Conservation (phyloP, 2,113 vertebrate genomes). For the Catagonus wagneri region DNA sequence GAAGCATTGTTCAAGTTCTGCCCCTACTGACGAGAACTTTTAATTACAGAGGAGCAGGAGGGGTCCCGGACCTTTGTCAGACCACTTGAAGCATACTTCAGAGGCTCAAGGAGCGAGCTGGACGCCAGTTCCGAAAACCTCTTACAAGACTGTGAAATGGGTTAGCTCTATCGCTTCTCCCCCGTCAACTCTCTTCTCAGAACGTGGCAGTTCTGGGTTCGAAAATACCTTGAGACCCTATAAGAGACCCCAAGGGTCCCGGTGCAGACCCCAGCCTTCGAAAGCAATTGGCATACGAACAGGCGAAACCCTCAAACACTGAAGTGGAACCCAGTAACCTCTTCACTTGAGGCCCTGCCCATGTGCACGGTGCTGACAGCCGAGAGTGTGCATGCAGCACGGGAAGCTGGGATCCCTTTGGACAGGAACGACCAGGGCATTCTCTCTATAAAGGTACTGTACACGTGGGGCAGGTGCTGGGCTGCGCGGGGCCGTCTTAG, state of each 20-base stretch:
- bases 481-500: not conserved
- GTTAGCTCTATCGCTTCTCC: not conserved
- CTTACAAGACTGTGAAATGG: not conserved
- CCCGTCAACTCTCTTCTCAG: not conserved
- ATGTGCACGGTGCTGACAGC: slow-evolving; percentile 32
- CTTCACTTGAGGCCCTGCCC: slow-evolving; percentile 49
- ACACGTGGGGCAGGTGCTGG: not conserved
- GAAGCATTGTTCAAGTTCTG: slow-evolving; percentile 89
- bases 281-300: not conserved
- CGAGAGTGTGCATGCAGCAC: not conserved
- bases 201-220: not conserved
- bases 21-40: slow-evolving; percentile 86
- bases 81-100: not conserved
- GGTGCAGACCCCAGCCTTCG: not conserved
- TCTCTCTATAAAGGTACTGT: slow-evolving; percentile 78
- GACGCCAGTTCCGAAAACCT: not conserved
- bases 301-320: not conserved
- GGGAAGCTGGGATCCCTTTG: slow-evolving; percentile 74
- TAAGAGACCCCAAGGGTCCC: not conserved
- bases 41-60: slow-evolving; percentile 75
- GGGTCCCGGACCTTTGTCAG: not conserved
- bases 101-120: not conserved
- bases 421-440: slow-evolving; percentile 54
- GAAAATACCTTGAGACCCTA: not conserved
- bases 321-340: not conserved